Evolutionary conservation across 2,888 invertebrate genomes (phyloP).

Genomic region (Taenaris catops): DNA sequence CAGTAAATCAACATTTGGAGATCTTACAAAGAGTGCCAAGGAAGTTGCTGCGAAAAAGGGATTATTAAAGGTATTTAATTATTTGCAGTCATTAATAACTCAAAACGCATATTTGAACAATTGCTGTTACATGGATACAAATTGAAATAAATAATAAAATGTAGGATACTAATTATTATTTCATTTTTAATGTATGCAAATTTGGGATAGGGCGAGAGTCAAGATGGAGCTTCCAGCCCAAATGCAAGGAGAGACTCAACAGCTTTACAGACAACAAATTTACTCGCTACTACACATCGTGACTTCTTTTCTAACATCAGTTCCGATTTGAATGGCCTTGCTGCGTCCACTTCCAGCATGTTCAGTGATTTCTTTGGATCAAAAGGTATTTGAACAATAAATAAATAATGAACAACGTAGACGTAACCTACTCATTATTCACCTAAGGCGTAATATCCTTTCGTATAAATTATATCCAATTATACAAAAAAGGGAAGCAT

Average conservation of each 20-base stretch:
- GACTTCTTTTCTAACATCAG: conserved; percentile 95
- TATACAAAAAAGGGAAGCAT: no score
- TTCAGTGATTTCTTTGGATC: conserved; percentile 96
- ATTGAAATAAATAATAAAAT: no score
- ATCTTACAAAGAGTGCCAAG: conserved; percentile 94
- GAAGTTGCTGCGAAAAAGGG: conserved; percentile 93
- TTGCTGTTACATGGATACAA: no score
- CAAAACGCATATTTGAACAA: no score
- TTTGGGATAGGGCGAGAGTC: conserved; percentile 69
- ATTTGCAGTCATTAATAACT: no score
- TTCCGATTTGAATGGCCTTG: conserved; percentile 94
- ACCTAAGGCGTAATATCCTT: no score
- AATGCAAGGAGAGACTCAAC: conserved; percentile 78
- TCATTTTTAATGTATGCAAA: no score
- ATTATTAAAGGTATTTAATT: conserved; percentile 84
- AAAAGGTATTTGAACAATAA: no score
- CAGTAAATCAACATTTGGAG: conserved; percentile 93
- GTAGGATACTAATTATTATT: no score
- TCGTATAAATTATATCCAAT: no score
- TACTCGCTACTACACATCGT: conserved; percentile 84
- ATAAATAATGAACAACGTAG: no score
- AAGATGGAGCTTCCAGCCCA: conserved; percentile 44
- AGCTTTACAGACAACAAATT: conserved; percentile 82
- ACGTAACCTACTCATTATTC: no score
- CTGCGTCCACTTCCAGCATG: conserved; percentile 95